These are phyloP conservation scores for Drosophila sulfurigaster DNA, from an alignment of 1,140 invertebrate species.

Conservation along the genomic window DNA sequence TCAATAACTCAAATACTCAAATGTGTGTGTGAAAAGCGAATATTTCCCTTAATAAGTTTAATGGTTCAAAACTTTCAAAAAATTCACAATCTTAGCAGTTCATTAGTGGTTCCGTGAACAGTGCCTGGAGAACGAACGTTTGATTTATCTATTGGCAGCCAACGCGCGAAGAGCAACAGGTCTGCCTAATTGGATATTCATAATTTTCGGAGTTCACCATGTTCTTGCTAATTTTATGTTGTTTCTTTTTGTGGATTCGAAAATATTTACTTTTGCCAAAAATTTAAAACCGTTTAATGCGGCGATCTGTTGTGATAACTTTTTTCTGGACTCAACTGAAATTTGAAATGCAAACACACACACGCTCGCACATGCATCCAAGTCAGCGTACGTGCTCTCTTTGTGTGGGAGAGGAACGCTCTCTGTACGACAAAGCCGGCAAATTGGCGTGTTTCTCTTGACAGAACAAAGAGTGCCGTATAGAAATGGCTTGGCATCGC, in stretches of 20 bases:
- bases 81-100: background rate
- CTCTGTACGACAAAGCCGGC: conserved; percentile 33
- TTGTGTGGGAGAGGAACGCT: background rate
- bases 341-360: conserved; percentile 1
- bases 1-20: background rate
- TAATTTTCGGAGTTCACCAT: too few species aligned
- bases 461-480: conserved; percentile 21
- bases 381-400: background rate
- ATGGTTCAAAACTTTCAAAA: background rate
- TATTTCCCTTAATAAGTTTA: background rate
- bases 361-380: background rate
- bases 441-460: conserved; percentile 40
- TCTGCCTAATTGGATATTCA: background rate
- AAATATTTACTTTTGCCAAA: background rate
- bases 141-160: background rate
- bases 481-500: conserved; percentile 8
- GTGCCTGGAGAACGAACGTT: background rate
- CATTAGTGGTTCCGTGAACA: background rate
- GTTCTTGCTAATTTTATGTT: background rate
- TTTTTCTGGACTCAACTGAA: conserved; percentile 10
- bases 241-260: background rate
- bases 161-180: background rate
- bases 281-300: background rate
- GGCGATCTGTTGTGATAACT: too few species aligned
- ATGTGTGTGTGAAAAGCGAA: too few species aligned